Base-by-base conservation (phyloP, 2,888 invertebrate genomes). In the Lamproptera curius region DNA sequence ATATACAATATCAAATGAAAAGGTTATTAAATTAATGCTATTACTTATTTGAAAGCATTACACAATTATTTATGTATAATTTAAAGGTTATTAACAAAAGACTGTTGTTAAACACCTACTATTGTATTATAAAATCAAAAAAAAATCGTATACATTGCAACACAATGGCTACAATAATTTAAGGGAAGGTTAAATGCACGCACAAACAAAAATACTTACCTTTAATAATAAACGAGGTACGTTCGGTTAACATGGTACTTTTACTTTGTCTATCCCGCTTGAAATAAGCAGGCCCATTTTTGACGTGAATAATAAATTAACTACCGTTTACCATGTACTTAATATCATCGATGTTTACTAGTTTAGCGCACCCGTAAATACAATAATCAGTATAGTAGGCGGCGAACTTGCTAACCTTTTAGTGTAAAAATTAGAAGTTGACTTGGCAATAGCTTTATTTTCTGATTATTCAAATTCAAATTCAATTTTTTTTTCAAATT, bases 241-340 rank as follows among this genome's bases (percentile, higher is more conserved):
- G 31, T 17, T 44, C 36, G 31, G 23, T 28, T 46, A 41, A 46
- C 36, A 42, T 15, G 14, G 41, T 46, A 46, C 36, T 41, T 42
- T 46, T 15, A 41, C 8, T 28, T 42, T 14, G 31, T 36, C 31
- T 42, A 37, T 42, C 41, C 4, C 28, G n/a, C n/a, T n/a, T n/a
- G 31, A 37, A 36, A 28, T 28, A 42, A 46, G 36, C 46, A 36
- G 14, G 31, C 28, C 31, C 41, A 42, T 42, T 36, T 39, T 28
- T 46, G 1, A 28, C 10, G 36, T 46, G 31, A 46, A 41, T 41
- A 41, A 46, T 46, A 36, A 42, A 46, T n/a, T n/a, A n/a, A n/a
- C n/a, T n/a, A n/a, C n/a, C n/a, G n/a, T n/a, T n/a, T n/a, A n/a
- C n/a, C n/a, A n/a, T n/a, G n/a, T n/a, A 13, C 16, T 46, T 17